phyloP scores from a whole-genome alignment of 2,797 vertebrate species.

The Oreochromis grahami region DNA sequence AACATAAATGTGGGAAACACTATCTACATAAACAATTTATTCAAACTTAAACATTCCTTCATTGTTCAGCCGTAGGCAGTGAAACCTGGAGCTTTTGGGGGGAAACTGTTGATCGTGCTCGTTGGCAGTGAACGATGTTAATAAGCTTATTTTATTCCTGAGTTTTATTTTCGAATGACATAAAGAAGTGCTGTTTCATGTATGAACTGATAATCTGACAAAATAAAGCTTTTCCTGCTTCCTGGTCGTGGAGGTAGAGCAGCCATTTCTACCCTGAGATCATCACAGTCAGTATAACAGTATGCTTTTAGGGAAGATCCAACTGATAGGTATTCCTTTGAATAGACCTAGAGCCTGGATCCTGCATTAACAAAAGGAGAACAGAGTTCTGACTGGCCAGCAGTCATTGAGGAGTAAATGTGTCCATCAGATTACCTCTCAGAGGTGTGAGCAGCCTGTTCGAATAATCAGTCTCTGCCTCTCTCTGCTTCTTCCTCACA shows the following conservation, averaged over 20 bases:
- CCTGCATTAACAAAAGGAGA: background rate
- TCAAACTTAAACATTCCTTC: too few species aligned
- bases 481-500: slow-evolving; percentile 34
- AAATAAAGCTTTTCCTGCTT: background rate
- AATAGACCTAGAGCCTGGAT: background rate
- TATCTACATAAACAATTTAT: too few species aligned
- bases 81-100: background rate
- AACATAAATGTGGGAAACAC: too few species aligned
- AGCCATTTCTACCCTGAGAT: too few species aligned
- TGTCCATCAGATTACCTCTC: background rate
- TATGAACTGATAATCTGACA: background rate
- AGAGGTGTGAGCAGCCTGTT: background rate
- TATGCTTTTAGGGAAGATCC: background rate
- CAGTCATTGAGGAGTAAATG: background rate
- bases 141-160: background rate
- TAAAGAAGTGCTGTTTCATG: background rate
- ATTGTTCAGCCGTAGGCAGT: background rate
- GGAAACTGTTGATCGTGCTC: background rate
- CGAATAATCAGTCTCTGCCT: background rate
- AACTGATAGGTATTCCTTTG: background rate
- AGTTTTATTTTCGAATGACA: background rate
- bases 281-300: too few species aligned
- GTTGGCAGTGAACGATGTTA: background rate
- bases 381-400: background rate
- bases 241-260: background rate